A percentile compares a stretch with the other conserved stretches of the same genome.
phyloP scores from a whole-genome alignment of 2,797 vertebrate species.

The Hylomyscus alleni region DNA sequence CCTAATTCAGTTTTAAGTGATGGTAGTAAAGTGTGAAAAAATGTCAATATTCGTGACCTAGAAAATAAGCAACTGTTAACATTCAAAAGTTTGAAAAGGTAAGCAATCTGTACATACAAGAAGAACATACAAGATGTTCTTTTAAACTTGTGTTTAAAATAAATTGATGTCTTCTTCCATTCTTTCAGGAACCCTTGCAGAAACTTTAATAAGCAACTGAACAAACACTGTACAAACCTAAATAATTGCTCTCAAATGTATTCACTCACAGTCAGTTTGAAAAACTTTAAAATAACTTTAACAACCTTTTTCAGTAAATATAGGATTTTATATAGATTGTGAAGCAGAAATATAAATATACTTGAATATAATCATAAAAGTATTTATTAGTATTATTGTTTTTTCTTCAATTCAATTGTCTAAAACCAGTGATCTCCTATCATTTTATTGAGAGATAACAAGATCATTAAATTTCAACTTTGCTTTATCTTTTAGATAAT shows the following conservation, averaged over 20 bases:
- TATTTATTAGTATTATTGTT: conserved; percentile 65
- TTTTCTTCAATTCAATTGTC: conserved; percentile 28
- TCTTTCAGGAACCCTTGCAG: neutral
- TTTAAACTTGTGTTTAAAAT: neutral
- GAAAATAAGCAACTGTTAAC: neutral
- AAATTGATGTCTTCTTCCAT: neutral
- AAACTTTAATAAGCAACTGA: conserved; percentile 19
- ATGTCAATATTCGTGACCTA: neutral
- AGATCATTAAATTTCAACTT: conserved; percentile 72
- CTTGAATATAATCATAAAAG: conserved; percentile 1
- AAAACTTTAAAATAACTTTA: conserved; percentile 7
- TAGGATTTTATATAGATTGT: conserved; percentile 45
- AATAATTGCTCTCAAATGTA: conserved; percentile 20
- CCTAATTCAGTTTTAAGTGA: neutral
- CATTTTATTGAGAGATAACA: conserved; percentile 65
- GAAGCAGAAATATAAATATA: conserved; percentile 14
- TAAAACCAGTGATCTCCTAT: conserved; percentile 22
- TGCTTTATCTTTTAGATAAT: conserved; percentile 61
- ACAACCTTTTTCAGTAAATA: conserved; percentile 31
- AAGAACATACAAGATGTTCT: neutral
- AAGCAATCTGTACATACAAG: neutral
- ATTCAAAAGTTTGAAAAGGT: neutral
- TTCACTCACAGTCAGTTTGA: conserved; percentile 16
- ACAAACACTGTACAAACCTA: neutral
- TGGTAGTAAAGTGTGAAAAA: neutral